Conservation (phyloP, 2,797 vertebrate genomes). For the Anabas testudineus region DNA sequence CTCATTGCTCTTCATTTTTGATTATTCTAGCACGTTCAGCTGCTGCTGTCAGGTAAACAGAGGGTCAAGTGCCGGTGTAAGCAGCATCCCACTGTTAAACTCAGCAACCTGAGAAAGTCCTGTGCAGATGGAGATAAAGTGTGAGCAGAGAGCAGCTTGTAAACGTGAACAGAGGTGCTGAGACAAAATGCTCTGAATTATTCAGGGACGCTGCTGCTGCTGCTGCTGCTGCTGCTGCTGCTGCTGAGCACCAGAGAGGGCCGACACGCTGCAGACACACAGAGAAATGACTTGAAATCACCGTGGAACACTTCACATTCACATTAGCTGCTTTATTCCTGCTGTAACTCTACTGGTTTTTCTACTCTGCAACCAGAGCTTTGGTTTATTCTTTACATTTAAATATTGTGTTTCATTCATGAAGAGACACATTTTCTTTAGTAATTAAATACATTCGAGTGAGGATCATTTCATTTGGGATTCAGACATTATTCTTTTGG, state of each 20-base stretch:
- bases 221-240: constrained; percentile 35
- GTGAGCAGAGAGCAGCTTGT: constrained; percentile 48
- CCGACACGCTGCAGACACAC: constrained; percentile 22
- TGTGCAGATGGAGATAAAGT: constrained; percentile 35
- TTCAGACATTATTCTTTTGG: background rate
- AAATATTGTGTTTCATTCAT: background rate
- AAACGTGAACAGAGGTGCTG: constrained; percentile 49
- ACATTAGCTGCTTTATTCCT: background rate
- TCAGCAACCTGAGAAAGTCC: constrained; percentile 45
- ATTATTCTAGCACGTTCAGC: constrained; percentile 23
- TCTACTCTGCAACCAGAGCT: background rate
- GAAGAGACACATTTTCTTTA: background rate
- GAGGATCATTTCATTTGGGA: background rate
- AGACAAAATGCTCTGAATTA: constrained; percentile 69
- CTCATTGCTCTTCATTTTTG: background rate
- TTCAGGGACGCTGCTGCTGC: constrained; percentile 48
- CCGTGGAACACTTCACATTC: background rate
- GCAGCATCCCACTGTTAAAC: constrained; percentile 14
- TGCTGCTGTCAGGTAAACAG: constrained; percentile 38
- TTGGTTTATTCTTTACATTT: background rate
- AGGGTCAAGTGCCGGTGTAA: constrained; percentile 26
- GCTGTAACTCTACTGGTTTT: background rate
- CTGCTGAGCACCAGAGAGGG: constrained; percentile 32
- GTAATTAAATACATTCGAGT: background rate
- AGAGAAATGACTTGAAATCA: constrained; percentile 16